These are phyloP conservation scores for Eidolon helvum DNA, from an alignment of 2,113 vertebrate species.

Conservation along the genomic window DNA sequence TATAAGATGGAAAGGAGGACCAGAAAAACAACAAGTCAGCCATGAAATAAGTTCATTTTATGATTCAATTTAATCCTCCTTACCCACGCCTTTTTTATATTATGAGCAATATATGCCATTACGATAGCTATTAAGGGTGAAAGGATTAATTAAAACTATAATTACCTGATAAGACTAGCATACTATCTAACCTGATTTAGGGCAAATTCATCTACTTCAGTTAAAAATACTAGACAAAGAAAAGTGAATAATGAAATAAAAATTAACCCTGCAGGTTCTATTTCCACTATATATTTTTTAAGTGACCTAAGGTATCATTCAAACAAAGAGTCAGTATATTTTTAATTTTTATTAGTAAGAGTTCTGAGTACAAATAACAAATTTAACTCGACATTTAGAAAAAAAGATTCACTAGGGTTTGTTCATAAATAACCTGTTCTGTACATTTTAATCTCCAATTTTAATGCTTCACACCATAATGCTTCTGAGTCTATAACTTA, in stretches of 20 bases:
- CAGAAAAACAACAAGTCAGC: not conserved
- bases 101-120: conserved; percentile 7
- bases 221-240: conserved; percentile 17
- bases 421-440: conserved; percentile 26
- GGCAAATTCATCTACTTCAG: conserved; percentile 48
- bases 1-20: not conserved
- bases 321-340: conserved; percentile 54
- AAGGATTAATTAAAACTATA: conserved; percentile 68
- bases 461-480: conserved; percentile 51
- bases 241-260: conserved; percentile 20
- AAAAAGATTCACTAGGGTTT: conserved; percentile 46
- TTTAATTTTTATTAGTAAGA: conserved; percentile 68
- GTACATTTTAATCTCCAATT: conserved; percentile 52
- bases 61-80: not conserved
- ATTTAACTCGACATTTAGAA: conserved; percentile 50
- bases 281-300: not conserved
- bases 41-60: conserved; percentile 33
- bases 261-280: not conserved
- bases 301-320: not conserved
- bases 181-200: conserved; percentile 12
- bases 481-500: conserved; percentile 48
- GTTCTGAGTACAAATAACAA: conserved; percentile 59
- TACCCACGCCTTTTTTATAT: not conserved
- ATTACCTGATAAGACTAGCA: conserved; percentile 60
- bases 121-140: conserved; percentile 18